Conservation (phyloP, 2,888 invertebrate species). For the Sericinus montela region DNA sequence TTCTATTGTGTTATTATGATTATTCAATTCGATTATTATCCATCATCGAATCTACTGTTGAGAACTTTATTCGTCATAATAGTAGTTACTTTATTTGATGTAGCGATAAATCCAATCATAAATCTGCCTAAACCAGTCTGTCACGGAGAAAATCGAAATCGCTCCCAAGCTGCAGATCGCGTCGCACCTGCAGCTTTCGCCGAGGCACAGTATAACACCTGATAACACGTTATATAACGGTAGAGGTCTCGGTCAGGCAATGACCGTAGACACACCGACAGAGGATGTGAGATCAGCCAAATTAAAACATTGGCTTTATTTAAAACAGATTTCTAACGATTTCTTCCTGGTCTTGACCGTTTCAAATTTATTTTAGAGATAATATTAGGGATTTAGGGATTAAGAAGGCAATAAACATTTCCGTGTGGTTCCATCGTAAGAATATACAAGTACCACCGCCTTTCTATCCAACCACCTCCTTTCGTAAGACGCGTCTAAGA, state of each 20-base stretch:
- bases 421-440: too few relatives aligned
- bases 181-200: constrained; percentile 61
- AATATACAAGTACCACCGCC: too few relatives aligned
- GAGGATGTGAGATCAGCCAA: constrained; percentile 14
- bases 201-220: constrained; percentile 36
- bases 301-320: neutral
- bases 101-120: neutral
- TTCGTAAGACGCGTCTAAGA: too few relatives aligned
- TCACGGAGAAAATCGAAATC: constrained; percentile 58
- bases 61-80: constrained; percentile 1
- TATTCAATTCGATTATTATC: too few relatives aligned
- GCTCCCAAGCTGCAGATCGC: constrained; percentile 29
- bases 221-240: constrained; percentile 48
- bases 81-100: constrained; percentile 9
- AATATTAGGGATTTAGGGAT: too few relatives aligned
- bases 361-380: neutral
- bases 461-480: too few relatives aligned
- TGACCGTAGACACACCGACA: constrained; percentile 32
- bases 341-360: neutral
- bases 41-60: neutral
- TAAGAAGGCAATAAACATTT: too few relatives aligned
- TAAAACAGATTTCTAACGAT: neutral
- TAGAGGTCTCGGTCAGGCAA: constrained; percentile 60
- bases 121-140: constrained; percentile 42
- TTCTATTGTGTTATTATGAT: too few relatives aligned